Percentiles rank a stretch among this genome's conserved stretches.
Conservation (phyloP, 2,113 vertebrate species). For the Podiceps cristatus region DNA sequence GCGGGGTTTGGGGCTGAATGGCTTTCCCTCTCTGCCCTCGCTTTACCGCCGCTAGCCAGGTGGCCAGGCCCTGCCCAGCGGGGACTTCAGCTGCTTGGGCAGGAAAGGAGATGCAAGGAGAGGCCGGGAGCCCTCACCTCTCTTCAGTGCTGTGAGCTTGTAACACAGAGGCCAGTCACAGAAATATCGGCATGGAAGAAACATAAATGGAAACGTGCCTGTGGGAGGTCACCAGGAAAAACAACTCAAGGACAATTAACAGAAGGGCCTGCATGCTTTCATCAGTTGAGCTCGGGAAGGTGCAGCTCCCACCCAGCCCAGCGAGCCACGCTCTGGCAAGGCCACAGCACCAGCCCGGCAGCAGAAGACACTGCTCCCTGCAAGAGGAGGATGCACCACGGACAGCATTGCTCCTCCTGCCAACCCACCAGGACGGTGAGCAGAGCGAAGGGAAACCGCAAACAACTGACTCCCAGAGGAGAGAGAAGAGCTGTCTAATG, state of each 20-base stretch:
- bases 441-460: not conserved
- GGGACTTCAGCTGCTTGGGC: accelerated
- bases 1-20: too few relatives aligned
- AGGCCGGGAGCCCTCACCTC: not conserved
- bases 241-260: too few relatives aligned
- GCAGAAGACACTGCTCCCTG: accelerated
- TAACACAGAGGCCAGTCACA: not conserved
- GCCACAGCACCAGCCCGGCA: not conserved
- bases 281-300: accelerated
- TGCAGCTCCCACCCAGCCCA: not conserved
- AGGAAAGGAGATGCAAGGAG: not conserved
- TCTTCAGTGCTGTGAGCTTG: too few relatives aligned
- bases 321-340: too few relatives aligned
- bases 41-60: accelerated
- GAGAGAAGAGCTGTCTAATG: not conserved
- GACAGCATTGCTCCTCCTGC: not conserved
- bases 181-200: not conserved
- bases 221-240: not conserved
- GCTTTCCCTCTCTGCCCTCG: not conserved
- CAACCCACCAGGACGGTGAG: accelerated
- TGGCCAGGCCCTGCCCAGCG: not conserved
- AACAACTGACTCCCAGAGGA: not conserved
- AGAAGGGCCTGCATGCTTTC: too few relatives aligned
- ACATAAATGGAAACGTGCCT: accelerated
- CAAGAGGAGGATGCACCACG: too few relatives aligned